These are phyloP conservation scores for Cyprinodon diabolis DNA, from an alignment of 2,797 vertebrate genomes.

Conservation along the genomic window DNA sequence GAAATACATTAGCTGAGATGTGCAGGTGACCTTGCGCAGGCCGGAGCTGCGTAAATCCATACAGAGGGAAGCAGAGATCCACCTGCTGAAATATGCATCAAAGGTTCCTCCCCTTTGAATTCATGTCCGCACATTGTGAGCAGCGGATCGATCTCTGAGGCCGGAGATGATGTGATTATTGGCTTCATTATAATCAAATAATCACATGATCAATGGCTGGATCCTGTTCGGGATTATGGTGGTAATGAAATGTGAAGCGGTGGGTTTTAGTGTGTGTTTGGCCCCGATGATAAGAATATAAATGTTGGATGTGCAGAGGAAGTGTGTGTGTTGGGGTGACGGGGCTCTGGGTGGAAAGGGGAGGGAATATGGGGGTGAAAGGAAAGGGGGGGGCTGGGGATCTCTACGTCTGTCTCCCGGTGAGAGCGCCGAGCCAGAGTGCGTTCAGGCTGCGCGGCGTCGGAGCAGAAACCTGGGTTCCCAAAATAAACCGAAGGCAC, in stretches of 20 bases:
- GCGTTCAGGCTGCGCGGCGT: constrained; percentile 75
- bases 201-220: constrained; percentile 80
- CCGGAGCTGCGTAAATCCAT: constrained; percentile 53
- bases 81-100: constrained; percentile 78
- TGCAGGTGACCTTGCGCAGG: constrained; percentile 70
- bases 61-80: constrained; percentile 32
- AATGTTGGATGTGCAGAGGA: constrained; percentile 3
- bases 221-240: constrained; percentile 68
- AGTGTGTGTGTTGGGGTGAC: constrained; percentile 51
- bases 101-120: constrained; percentile 54
- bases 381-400: constrained; percentile 47
- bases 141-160: constrained; percentile 71
- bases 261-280: neutral
- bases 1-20: constrained; percentile 39
- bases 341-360: constrained; percentile 35
- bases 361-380: constrained; percentile 50
- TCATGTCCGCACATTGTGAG: constrained; percentile 66
- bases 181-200: constrained; percentile 82
- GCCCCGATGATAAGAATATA: neutral
- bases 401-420: constrained; percentile 65
- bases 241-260: constrained; percentile 4
- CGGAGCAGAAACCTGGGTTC: constrained; percentile 74
- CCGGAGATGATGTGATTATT: constrained; percentile 79
- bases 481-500: constrained; percentile 67
- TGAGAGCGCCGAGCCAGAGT: constrained; percentile 71